Evolutionary conservation across 2,797 vertebrate genomes (phyloP).

Genomic region (Bovichtus variegatus): DNA sequence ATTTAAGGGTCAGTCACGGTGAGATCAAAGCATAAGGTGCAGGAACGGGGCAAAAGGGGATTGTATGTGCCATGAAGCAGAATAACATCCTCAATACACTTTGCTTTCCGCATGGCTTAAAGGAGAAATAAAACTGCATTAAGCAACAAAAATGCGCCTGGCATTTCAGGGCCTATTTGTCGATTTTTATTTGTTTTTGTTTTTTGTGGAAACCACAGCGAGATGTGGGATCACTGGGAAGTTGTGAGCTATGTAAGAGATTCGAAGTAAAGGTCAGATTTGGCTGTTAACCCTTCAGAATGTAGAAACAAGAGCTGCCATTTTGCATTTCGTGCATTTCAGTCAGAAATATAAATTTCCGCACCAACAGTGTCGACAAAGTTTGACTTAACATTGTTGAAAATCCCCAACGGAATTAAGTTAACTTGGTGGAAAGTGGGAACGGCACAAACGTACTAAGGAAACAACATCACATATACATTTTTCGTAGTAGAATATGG

Average conservation of each 20-base stretch:
- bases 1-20: conserved; percentile 49
- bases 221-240: not conserved
- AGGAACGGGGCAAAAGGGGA: conserved; percentile 39
- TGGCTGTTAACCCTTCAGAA: not conserved
- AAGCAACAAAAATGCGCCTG: not conserved
- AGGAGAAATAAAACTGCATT: conserved; percentile 14
- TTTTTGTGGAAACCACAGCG: not conserved
- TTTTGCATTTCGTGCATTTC: not conserved
- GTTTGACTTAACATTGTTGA: too few species aligned
- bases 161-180: not conserved
- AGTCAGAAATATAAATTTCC: not conserved
- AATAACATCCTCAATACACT: conserved; percentile 39
- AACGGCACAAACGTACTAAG: not conserved
- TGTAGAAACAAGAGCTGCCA: not conserved
- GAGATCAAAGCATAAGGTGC: conserved; percentile 44
- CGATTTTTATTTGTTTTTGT: too few species aligned
- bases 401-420: too few species aligned
- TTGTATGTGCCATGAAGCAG: conserved; percentile 28
- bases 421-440: not conserved
- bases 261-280: conserved; percentile 4
- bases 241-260: not conserved
- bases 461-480: not conserved
- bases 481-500: not conserved
- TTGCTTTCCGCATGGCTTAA: conserved; percentile 22
- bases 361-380: not conserved